These are phyloP conservation scores for Trypoxylon attenuatum DNA, from an alignment of 2,888 invertebrate genomes.

Conservation along the genomic window DNA sequence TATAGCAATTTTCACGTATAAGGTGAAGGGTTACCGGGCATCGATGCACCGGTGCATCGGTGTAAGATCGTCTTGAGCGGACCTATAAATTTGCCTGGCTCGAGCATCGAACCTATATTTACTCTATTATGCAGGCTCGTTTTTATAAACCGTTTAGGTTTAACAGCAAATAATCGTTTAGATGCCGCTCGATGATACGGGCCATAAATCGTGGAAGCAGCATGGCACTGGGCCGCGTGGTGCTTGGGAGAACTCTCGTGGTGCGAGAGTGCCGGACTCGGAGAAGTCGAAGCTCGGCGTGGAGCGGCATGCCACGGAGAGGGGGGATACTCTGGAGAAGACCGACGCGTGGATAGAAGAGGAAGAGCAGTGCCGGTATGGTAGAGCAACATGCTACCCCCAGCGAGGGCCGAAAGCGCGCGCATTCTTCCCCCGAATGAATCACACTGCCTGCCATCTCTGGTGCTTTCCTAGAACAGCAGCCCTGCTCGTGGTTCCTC, in stretches of 20 bases:
- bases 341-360: slow-evolving; percentile 24
- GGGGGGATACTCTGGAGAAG: slow-evolving; percentile 70
- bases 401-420: slow-evolving; percentile 52
- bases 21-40: slow-evolving; percentile 58
- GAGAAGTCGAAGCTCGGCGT: too few species aligned
- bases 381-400: slow-evolving; percentile 10
- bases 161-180: slow-evolving; percentile 73
- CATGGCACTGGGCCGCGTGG: slow-evolving; percentile 56
- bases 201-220: slow-evolving; percentile 66
- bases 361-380: not conserved
- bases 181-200: slow-evolving; percentile 72
- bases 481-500: slow-evolving; percentile 56
- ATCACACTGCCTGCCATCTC: slow-evolving; percentile 66
- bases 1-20: slow-evolving; percentile 5
- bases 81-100: slow-evolving; percentile 69
- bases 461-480: slow-evolving; percentile 53
- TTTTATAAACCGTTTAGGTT: slow-evolving; percentile 70
- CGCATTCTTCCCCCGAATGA: slow-evolving; percentile 27
- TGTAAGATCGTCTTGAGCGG: slow-evolving; percentile 62
- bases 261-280: too few species aligned
- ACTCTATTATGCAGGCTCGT: slow-evolving; percentile 72
- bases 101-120: slow-evolving; percentile 71
- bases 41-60: too few species aligned
- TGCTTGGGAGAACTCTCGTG: too few species aligned
- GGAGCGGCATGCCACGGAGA: not conserved